phyloP scores from a whole-genome alignment of 2,113 vertebrate species.

The Athene noctua region DNA sequence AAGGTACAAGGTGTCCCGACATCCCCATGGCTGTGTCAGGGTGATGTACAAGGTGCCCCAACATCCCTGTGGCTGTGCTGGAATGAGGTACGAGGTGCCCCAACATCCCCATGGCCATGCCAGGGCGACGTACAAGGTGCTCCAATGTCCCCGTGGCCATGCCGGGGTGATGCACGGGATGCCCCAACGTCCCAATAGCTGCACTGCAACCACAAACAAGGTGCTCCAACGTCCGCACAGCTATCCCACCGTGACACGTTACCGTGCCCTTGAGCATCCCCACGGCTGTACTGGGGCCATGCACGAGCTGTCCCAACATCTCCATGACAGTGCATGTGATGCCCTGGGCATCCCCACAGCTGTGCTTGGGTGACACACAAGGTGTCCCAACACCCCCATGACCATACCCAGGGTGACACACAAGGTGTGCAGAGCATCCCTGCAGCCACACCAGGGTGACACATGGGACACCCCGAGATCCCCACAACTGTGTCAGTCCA shows the following conservation, averaged over 20 bases:
- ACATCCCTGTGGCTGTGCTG: neutral
- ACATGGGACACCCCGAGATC: too few species aligned
- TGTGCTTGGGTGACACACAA: fast-evolving
- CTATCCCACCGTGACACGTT: neutral
- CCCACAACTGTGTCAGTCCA: too few species aligned
- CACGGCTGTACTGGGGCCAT: neutral
- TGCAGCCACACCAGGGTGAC: neutral
- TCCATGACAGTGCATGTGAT: too few species aligned
- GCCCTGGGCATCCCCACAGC: neutral
- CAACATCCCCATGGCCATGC: neutral
- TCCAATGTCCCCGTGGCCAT: too few species aligned
- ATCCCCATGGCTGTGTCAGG: neutral
- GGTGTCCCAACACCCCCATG: neutral
- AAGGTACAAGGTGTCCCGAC: neutral
- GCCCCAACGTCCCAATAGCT: neutral
- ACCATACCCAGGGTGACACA: too few species aligned
- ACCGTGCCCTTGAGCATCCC: too few species aligned
- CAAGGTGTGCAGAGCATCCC: neutral
- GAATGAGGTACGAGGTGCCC: neutral
- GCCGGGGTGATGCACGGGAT: fast-evolving
- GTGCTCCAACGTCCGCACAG: neutral
- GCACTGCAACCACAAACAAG: too few species aligned
- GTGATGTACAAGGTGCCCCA: too few species aligned
- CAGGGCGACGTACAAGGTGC: too few species aligned
- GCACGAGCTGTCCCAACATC: neutral